phyloP scores from a whole-genome alignment of 1,140 invertebrate genomes.

The Drosophila asahinai region DNA sequence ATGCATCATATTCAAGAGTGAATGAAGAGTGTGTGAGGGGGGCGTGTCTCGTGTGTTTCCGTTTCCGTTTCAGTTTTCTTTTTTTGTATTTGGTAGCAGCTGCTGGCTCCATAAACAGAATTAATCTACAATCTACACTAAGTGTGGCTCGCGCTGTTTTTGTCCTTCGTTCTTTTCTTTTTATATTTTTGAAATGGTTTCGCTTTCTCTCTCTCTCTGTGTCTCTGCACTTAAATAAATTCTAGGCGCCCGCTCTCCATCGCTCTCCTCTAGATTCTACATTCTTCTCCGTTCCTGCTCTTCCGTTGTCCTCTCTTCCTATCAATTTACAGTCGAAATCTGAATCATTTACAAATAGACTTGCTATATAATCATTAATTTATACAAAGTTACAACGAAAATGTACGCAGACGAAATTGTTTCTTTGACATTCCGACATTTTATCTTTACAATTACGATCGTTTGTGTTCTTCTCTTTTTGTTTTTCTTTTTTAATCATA shows the following conservation, averaged over 20 bases:
- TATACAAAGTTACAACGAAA: constrained; percentile 75
- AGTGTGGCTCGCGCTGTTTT: constrained; percentile 45
- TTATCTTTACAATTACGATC: constrained; percentile 47
- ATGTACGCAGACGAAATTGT: constrained; percentile 52
- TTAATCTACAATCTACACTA: constrained; percentile 52
- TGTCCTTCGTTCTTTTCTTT: constrained; percentile 43
- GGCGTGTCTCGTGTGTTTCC: constrained; percentile 50
- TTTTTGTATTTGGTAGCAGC: constrained; percentile 50
- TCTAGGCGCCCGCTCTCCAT: constrained; percentile 49
- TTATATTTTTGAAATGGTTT: constrained; percentile 66
- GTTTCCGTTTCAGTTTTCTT: constrained; percentile 21
- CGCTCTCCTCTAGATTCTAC: constrained; percentile 23
- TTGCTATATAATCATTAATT: constrained; percentile 61
- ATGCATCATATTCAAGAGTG: constrained; percentile 23
- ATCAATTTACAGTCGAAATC: constrained; percentile 74
- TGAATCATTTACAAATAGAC: constrained; percentile 74
- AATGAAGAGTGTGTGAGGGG: constrained; percentile 29
- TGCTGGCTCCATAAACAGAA: constrained; percentile 49
- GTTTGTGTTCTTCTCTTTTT: constrained; percentile 19
- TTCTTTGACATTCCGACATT: constrained; percentile 46
- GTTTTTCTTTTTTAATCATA: constrained; percentile 10
- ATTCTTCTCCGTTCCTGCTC: constrained; percentile 10
- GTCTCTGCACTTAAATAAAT: constrained; percentile 46
- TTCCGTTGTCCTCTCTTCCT: constrained; percentile 29
- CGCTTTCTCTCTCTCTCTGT: constrained; percentile 14